Evolutionary conservation across 1,140 invertebrate species (phyloP).

Genomic region (Lethrus apterus): DNA sequence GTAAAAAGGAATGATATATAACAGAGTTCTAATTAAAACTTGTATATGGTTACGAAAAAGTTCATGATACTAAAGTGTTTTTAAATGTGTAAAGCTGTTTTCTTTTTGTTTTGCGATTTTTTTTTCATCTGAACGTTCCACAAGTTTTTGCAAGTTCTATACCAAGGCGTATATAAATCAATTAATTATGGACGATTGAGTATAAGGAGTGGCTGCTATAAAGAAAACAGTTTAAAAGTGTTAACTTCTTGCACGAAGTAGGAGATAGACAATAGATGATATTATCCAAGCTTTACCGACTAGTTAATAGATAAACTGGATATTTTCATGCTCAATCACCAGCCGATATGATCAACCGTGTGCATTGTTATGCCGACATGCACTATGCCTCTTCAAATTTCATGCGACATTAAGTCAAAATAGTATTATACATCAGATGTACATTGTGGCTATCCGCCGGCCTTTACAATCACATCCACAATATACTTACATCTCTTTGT

Average conservation of each 20-base stretch:
- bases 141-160: slow-evolving; percentile 4
- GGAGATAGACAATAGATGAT: slow-evolving; percentile 33
- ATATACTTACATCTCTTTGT: slow-evolving; percentile 1
- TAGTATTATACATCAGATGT: slow-evolving; percentile 33
- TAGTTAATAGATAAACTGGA: slow-evolving; percentile 39
- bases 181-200: slow-evolving; percentile 25
- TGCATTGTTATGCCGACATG: slow-evolving; percentile 33
- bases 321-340: slow-evolving; percentile 37
- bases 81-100: too few species aligned
- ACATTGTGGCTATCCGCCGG: slow-evolving; percentile 7
- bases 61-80: too few species aligned
- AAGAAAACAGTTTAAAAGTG: slow-evolving; percentile 19
- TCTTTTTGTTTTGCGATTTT: slow-evolving; percentile 5
- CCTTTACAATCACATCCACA: slow-evolving; percentile 8
- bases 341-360: slow-evolving; percentile 34
- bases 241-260: slow-evolving; percentile 21
- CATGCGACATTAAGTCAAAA: slow-evolving; percentile 40
- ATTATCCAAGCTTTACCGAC: slow-evolving; percentile 30
- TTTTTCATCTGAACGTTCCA: neutral
- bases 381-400: slow-evolving; percentile 37
- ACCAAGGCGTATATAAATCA: slow-evolving; percentile 25
- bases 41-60: too few species aligned
- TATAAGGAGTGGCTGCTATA: slow-evolving; percentile 21
- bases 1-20: too few species aligned
- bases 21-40: too few species aligned